These are phyloP conservation scores for Rachycentron canadum DNA, from an alignment of 2,797 vertebrate species.

Conservation along the genomic window DNA sequence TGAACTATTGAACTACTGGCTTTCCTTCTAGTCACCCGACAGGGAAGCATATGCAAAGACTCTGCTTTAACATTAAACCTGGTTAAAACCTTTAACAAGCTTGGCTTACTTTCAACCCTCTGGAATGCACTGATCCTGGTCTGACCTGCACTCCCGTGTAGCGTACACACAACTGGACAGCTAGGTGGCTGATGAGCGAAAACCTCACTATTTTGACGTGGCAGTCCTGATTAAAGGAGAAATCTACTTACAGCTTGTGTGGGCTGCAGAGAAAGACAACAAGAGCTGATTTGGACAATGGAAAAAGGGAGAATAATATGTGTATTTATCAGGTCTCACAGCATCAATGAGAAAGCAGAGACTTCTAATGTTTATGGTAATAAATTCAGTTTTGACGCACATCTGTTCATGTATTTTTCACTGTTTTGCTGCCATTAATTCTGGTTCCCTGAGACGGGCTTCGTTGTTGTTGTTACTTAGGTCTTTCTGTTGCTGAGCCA, in stretches of 20 bases:
- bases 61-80: conserved; percentile 1
- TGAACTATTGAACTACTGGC: neutral
- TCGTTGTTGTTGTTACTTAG: conserved; percentile 3
- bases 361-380: conserved; percentile 38
- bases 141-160: conserved; percentile 28
- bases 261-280: neutral
- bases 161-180: neutral
- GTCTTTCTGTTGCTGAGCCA: conserved; percentile 39
- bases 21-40: neutral
- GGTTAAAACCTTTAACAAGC: neutral
- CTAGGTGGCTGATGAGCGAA: neutral
- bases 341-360: neutral
- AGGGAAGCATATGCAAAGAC: neutral
- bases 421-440: neutral
- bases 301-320: conserved; percentile 18
- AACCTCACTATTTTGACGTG: neutral
- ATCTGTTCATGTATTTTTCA: neutral
- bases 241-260: neutral
- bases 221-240: neutral
- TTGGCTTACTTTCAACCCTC: conserved; percentile 21
- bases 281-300: neutral
- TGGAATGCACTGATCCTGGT: conserved; percentile 52
- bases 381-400: neutral
- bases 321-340: neutral
- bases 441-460: neutral